phyloP scores from a whole-genome alignment of 1,140 invertebrate species.

The Chelonus insularis region DNA sequence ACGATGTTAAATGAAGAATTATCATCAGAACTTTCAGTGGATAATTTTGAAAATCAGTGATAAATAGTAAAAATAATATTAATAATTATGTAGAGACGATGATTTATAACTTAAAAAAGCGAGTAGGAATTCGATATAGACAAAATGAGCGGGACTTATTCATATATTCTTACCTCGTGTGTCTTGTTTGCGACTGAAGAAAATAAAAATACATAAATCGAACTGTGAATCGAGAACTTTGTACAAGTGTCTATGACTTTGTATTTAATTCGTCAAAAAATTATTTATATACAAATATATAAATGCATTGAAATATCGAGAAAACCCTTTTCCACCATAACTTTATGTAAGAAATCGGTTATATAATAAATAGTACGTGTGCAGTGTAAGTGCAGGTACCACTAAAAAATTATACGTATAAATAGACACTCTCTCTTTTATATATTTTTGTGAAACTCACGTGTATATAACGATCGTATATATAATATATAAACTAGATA shows the following conservation, averaged over 20 bases:
- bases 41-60: conserved; percentile 2
- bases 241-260: conserved; percentile 49
- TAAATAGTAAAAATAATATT: conserved; percentile 1
- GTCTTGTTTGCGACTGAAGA: conserved; percentile 54
- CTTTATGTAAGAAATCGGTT: conserved; percentile 37
- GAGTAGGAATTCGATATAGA: conserved; percentile 5
- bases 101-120: background rate
- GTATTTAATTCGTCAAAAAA: no score
- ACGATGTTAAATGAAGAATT: background rate
- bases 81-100: background rate
- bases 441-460: conserved; percentile 60
- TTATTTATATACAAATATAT: no score
- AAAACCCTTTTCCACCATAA: conserved; percentile 49
- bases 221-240: conserved; percentile 51
- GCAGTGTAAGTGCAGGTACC: conserved; percentile 31
- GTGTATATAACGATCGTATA: conserved; percentile 42
- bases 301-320: no score
- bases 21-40: no score
- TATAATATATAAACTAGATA: conserved; percentile 41
- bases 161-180: conserved; percentile 54
- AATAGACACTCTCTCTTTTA: conserved; percentile 58
- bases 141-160: conserved; percentile 36
- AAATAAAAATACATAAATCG: conserved; percentile 29
- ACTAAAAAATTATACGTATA: conserved; percentile 42
- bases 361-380: conserved; percentile 43